Conservation (phyloP, 2,113 vertebrate genomes). For the Laterallus jamaicensis region DNA sequence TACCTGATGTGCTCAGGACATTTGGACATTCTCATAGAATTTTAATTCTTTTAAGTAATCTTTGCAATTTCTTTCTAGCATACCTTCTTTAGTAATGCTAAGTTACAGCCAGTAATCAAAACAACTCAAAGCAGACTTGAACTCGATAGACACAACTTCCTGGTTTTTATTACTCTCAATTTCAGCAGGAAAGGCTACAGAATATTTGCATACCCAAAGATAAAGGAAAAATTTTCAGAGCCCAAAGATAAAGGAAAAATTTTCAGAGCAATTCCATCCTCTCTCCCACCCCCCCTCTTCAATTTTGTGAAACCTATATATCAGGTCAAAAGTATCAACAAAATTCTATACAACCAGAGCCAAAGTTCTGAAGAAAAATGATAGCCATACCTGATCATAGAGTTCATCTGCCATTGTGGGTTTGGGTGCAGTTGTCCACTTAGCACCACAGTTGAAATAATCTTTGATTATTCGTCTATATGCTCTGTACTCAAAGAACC, state of each 20-base stretch:
- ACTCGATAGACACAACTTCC: neutral
- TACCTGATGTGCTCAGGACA: neutral
- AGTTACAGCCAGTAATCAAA: slow-evolving; percentile 8
- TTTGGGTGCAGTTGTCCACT: slow-evolving; percentile 98
- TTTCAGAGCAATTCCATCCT: neutral
- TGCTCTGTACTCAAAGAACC: slow-evolving; percentile 97
- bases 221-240: fast-evolving
- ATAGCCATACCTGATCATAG: slow-evolving; percentile 87
- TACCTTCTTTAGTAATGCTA: slow-evolving; percentile 20
- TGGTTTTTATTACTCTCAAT: neutral
- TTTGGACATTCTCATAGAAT: neutral
- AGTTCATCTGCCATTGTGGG: slow-evolving; percentile 94
- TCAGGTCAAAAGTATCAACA: neutral
- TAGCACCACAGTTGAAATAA: slow-evolving; percentile 93
- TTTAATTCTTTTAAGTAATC: neutral
- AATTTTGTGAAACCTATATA: neutral
- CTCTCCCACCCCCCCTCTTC: fast-evolving
- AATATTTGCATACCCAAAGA: neutral
- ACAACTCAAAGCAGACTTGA: neutral
- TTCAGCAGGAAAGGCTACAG: neutral
- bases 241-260: too few relatives aligned
- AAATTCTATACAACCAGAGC: neutral
- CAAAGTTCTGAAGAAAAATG: neutral
- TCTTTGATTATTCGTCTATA: slow-evolving; percentile 95
- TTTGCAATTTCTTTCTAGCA: neutral